Evolutionary conservation across 1,140 invertebrate species (phyloP).

Genomic region (Plodia interpunctella): DNA sequence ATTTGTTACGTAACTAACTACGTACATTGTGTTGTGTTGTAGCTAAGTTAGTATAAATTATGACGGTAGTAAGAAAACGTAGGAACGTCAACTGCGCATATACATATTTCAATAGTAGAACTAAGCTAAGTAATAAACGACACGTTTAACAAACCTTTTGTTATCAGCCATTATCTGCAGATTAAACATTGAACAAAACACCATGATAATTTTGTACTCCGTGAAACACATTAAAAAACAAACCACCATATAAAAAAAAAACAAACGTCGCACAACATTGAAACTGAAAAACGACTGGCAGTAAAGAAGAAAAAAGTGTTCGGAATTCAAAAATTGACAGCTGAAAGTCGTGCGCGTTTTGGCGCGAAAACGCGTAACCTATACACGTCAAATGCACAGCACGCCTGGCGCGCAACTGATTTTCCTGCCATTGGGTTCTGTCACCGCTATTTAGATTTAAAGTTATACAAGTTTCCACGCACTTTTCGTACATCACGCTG

Average conservation of each 20-base stretch:
- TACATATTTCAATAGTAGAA: constrained; percentile 14
- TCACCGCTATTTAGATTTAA: not conserved
- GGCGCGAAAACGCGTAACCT: constrained; percentile 33
- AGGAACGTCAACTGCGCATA: constrained; percentile 1
- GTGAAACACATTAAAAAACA: not conserved
- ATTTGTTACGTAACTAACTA: too few species aligned
- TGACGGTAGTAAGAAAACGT: not conserved
- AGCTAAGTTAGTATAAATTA: too few species aligned
- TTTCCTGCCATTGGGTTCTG: constrained; percentile 9
- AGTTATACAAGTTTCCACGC: not conserved
- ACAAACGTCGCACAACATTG: constrained; percentile 11
- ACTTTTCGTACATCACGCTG: not conserved
- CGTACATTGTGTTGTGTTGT: too few species aligned
- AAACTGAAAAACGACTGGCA: constrained; percentile 13
- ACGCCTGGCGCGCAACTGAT: constrained; percentile 44
- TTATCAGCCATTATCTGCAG: constrained; percentile 20
- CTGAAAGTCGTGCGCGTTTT: constrained; percentile 33
- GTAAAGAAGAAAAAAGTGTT: constrained; percentile 13
- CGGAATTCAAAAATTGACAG: constrained; percentile 15
- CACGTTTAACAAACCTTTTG: constrained; percentile 38
- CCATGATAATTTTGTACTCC: constrained; percentile 6
- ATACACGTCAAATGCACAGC: constrained; percentile 27
- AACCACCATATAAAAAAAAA: not conserved
- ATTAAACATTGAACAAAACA: constrained; percentile 21
- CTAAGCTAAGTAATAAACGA: constrained; percentile 28